phyloP scores from a whole-genome alignment of 1,140 invertebrate genomes.

The Vollenhovia emeryi region DNA sequence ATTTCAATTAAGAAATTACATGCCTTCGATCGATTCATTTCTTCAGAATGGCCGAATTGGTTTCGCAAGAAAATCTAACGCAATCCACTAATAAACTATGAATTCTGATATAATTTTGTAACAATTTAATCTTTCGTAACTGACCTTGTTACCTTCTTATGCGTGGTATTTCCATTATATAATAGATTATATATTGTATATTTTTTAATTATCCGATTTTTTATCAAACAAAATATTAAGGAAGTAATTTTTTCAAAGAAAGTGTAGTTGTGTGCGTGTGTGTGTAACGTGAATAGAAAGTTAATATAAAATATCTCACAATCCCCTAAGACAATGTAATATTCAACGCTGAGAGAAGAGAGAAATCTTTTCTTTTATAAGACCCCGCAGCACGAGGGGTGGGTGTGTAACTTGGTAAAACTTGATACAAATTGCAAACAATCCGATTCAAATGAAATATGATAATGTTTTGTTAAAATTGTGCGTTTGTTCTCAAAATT shows the following conservation, averaged over 20 bases:
- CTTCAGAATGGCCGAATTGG: not conserved
- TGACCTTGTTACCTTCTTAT: not conserved
- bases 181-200: not conserved
- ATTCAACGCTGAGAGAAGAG: not conserved
- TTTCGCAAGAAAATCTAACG: not conserved
- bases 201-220: not conserved
- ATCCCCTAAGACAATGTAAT: conserved; percentile 6
- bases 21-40: not conserved
- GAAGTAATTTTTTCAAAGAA: not conserved
- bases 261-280: no score
- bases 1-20: conserved; percentile 32
- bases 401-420: not conserved
- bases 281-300: not conserved
- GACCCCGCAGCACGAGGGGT: not conserved
- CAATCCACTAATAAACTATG: not conserved
- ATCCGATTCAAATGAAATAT: conserved; percentile 4
- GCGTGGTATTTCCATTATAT: not conserved
- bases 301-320: conserved; percentile 3
- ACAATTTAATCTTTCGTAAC: not conserved
- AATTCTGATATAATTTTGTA: not conserved
- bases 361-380: not conserved
- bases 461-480: not conserved
- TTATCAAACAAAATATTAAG: not conserved
- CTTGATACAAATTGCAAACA: not conserved
- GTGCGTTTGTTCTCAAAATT: not conserved